phyloP scores from a whole-genome alignment of 2,888 invertebrate genomes.

The Oegoconia quadripuncta region DNA sequence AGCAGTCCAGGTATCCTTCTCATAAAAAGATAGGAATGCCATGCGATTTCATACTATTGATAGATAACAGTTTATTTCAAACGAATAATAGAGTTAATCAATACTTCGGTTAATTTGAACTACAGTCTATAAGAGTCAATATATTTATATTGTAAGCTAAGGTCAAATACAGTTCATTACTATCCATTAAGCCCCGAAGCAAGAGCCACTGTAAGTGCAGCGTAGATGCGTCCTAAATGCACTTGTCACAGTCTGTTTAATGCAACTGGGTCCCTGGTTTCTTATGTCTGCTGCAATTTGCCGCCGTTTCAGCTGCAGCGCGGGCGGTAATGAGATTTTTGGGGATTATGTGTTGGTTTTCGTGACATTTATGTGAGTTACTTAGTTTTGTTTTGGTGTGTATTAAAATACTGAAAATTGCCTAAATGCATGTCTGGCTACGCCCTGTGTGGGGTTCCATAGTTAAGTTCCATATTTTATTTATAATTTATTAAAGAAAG shows the following conservation, averaged over 20 bases:
- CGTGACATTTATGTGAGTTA: constrained; percentile 1
- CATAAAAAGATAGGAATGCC: too few species aligned
- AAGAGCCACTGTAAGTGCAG: background rate
- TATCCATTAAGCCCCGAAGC: background rate
- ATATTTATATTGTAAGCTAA: too few species aligned
- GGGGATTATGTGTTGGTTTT: constrained; percentile 19
- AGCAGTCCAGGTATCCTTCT: too few species aligned
- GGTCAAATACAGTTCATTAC: background rate
- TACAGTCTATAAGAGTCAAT: too few species aligned
- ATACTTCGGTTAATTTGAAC: too few species aligned
- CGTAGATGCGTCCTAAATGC: constrained; percentile 23
- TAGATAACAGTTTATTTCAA: too few species aligned
- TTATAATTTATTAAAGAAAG: too few species aligned
- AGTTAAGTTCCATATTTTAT: too few species aligned
- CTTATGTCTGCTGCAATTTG: constrained; percentile 30
- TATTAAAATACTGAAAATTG: too few species aligned
- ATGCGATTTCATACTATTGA: too few species aligned
- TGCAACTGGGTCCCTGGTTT: constrained; percentile 21
- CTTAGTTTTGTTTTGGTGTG: background rate
- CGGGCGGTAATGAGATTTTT: constrained; percentile 35
- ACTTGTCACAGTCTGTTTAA: constrained; percentile 34
- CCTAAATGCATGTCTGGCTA: background rate
- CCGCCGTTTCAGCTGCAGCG: constrained; percentile 28
- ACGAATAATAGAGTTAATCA: too few species aligned
- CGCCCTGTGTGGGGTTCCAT: too few species aligned